Evolutionary conservation across 2,113 vertebrate genomes (phyloP).

Genomic region (Martes martes): DNA sequence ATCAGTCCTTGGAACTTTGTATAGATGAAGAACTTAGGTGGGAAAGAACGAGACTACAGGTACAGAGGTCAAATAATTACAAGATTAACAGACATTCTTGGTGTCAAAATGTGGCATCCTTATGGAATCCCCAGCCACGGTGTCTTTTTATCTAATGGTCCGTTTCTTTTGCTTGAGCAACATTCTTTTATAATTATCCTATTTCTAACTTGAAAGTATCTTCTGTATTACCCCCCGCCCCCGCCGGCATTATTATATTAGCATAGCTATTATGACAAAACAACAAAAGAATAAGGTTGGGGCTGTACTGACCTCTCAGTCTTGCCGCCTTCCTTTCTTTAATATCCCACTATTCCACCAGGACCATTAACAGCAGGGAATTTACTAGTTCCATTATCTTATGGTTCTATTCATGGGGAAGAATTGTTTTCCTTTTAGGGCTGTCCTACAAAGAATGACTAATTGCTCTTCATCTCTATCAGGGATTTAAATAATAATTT

Average conservation of each 20-base stretch:
- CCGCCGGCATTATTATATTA: not conserved
- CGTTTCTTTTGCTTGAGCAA: not conserved
- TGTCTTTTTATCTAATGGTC: not conserved
- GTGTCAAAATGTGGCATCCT: not conserved
- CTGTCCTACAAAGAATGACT: not conserved
- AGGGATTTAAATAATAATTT: not conserved
- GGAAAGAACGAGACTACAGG: not conserved
- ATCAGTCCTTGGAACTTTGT: not conserved
- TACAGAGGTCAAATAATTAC: not conserved
- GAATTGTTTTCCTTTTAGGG: accelerated
- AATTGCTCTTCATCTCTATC: not conserved
- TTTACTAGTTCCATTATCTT: not conserved
- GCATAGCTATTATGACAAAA: not conserved
- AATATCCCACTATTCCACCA: not conserved
- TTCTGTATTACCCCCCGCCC: not conserved
- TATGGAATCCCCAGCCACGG: not conserved
- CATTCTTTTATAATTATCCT: not conserved
- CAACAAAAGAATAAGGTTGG: not conserved
- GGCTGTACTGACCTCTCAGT: not conserved
- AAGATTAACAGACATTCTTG: not conserved
- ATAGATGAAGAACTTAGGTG: not conserved
- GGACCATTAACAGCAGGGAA: not conserved
- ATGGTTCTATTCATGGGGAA: not conserved
- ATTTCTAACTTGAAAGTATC: not conserved
- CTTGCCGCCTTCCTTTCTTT: not conserved